A percentile compares a stretch with the other conserved stretches of the same genome.
Evolutionary conservation across 2,888 invertebrate genomes (phyloP).

Genomic region (Drosophila affinis): DNA sequence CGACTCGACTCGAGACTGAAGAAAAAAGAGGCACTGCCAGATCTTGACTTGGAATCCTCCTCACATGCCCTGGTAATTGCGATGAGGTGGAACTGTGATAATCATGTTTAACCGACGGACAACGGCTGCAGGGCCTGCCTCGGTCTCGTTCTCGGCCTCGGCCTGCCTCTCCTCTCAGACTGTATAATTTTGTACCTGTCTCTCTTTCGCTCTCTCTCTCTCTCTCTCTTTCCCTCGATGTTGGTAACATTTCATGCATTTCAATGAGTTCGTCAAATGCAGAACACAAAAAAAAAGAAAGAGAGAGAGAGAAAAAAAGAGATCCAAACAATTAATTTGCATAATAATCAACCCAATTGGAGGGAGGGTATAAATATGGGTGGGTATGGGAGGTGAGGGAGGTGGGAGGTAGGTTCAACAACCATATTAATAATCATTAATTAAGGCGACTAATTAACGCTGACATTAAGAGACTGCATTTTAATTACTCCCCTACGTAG

Average conservation of each 20-base stretch:
- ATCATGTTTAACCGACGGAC: slow-evolving; percentile 69
- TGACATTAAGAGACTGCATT: slow-evolving; percentile 76
- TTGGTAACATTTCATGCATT: slow-evolving; percentile 64
- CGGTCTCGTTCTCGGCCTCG: too few relatives aligned
- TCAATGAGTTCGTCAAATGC: slow-evolving; percentile 77
- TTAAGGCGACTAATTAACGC: slow-evolving; percentile 77
- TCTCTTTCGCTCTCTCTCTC: slow-evolving; percentile 13
- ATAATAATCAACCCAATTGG: slow-evolving; percentile 66
- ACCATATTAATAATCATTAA: slow-evolving; percentile 79
- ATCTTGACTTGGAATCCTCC: slow-evolving; percentile 11
- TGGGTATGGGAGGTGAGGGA: not conserved
- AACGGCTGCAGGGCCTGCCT: slow-evolving; percentile 29
- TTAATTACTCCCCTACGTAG: slow-evolving; percentile 54
- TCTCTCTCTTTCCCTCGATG: slow-evolving; percentile 5
- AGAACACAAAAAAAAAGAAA: slow-evolving; percentile 19
- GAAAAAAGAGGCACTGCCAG: not conserved
- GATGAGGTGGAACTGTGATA: slow-evolving; percentile 77
- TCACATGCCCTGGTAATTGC: slow-evolving; percentile 67
- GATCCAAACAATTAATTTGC: slow-evolving; percentile 71
- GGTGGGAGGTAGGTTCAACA: slow-evolving; percentile 51
- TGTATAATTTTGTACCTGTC: slow-evolving; percentile 18
- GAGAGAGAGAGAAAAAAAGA: slow-evolving; percentile 11
- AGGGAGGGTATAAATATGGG: slow-evolving; percentile 2
- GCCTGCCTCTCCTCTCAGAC: slow-evolving; percentile 5
- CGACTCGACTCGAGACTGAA: not conserved